Percentiles rank a stretch among this genome's conserved stretches.
These are phyloP conservation scores for Isaurus tuberculatus DNA, from an alignment of 92 coral and sea anemone species.

Conservation along the genomic window DNA sequence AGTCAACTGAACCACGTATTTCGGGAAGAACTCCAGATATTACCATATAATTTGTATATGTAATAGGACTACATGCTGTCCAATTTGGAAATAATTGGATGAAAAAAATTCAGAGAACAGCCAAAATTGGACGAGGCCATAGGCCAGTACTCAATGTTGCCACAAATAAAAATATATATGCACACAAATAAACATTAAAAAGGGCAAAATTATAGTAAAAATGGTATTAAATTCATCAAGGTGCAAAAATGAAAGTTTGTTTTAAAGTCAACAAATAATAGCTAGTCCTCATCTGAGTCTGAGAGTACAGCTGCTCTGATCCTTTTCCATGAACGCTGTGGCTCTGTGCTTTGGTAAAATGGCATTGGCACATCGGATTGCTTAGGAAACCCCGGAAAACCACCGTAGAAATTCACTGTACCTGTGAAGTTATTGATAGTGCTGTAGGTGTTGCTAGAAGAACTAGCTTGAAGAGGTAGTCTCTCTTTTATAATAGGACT, in stretches of 20 bases:
- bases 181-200: background rate
- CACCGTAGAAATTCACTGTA: slow-evolving; percentile 33
- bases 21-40: too few relatives aligned
- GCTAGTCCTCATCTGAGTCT: slow-evolving; percentile 12
- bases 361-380: background rate
- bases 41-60: too few relatives aligned
- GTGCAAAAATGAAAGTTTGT: background rate
- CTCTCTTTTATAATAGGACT: background rate
- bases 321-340: background rate
- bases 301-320: background rate
- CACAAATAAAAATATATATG: slow-evolving; percentile 7
- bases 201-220: background rate
- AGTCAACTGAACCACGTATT: background rate
- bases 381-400: background rate
- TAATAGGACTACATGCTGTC: too few relatives aligned
- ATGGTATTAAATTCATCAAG: background rate
- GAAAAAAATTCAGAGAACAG: too few relatives aligned
- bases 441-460: background rate
- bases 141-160: slow-evolving; percentile 5
- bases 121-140: too few relatives aligned
- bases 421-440: slow-evolving; percentile 20
- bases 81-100: too few relatives aligned
- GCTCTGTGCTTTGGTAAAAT: background rate
- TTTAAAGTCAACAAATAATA: background rate
- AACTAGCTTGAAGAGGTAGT: background rate